These are phyloP conservation scores for Calliopum simillimum DNA, from an alignment of 2,888 invertebrate species.

Conservation along the genomic window DNA sequence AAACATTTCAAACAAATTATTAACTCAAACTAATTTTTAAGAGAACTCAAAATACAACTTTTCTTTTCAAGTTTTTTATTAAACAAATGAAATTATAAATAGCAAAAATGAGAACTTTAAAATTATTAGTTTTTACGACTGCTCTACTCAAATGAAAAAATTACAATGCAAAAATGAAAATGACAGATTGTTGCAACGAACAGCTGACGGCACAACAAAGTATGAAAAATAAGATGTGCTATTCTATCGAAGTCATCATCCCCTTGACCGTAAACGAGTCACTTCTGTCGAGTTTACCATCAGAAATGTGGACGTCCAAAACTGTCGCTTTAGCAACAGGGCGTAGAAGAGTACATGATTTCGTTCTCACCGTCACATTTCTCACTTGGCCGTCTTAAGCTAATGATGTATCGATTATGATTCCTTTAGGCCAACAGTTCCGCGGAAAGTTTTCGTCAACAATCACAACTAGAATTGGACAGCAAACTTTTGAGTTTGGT, in stretches of 20 bases:
- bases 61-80: too few species aligned
- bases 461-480: slow-evolving; percentile 39
- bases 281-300: slow-evolving; percentile 7
- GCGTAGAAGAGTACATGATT: slow-evolving; percentile 13
- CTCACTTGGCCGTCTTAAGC: slow-evolving; percentile 40
- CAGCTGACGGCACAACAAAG: too few species aligned
- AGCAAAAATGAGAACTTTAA: too few species aligned
- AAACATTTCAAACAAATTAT: too few species aligned
- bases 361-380: slow-evolving; percentile 35
- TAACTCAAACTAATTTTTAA: too few species aligned
- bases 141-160: too few species aligned
- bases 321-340: slow-evolving; percentile 33
- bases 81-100: too few species aligned
- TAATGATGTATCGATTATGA: slow-evolving; percentile 20
- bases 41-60: too few species aligned
- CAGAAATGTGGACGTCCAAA: slow-evolving; percentile 32
- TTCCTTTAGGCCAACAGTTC: slow-evolving; percentile 39
- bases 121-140: too few species aligned
- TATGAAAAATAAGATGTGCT: too few species aligned
- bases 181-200: too few species aligned
- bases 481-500: slow-evolving; percentile 38
- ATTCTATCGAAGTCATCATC: slow-evolving; percentile 2
- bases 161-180: too few species aligned
- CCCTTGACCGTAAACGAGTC: slow-evolving; percentile 1
- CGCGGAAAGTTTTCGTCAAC: slow-evolving; percentile 37